phyloP scores from a whole-genome alignment of 2,888 invertebrate species.

The Caenorhabditis uteleia region DNA sequence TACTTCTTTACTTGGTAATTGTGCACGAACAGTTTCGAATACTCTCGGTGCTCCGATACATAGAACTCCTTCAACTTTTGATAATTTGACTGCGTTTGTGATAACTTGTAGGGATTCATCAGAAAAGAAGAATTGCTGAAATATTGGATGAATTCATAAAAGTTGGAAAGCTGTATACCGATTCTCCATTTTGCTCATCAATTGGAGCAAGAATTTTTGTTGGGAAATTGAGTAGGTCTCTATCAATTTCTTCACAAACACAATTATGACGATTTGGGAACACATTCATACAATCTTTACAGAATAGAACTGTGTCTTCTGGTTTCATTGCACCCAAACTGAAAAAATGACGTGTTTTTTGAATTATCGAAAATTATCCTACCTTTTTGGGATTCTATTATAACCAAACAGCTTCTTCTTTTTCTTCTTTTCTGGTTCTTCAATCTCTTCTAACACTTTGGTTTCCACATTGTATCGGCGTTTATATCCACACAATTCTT shows the following conservation, averaged over 20 bases:
- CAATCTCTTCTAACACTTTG: not conserved
- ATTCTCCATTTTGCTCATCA: conserved; percentile 56
- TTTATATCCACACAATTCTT: conserved; percentile 27
- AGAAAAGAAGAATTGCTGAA: conserved; percentile 66
- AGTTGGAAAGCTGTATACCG: conserved; percentile 28
- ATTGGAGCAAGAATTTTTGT: conserved; percentile 46
- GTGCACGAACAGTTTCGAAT: conserved; percentile 39
- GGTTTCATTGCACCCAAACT: conserved; percentile 43
- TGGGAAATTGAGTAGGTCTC: conserved; percentile 39
- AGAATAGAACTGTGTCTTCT: conserved; percentile 40
- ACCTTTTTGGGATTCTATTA: conserved; percentile 45
- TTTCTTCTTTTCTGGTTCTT: conserved; percentile 10
- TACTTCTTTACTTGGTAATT: conserved; percentile 31
- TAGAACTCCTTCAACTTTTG: conserved; percentile 56
- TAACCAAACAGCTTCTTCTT: conserved; percentile 32
- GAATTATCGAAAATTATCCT: not conserved
- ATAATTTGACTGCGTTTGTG: conserved; percentile 32
- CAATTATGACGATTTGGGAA: conserved; percentile 50
- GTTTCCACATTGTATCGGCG: conserved; percentile 16
- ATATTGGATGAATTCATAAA: conserved; percentile 1
- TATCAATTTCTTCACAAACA: conserved; percentile 39
- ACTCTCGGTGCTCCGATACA: conserved; percentile 59
- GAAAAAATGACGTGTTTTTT: conserved; percentile 9
- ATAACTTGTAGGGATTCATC: conserved; percentile 54
- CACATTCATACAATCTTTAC: conserved; percentile 48